Percentiles rank a stretch among this genome's conserved stretches.
Conservation (phyloP, 1,140 invertebrate species). For the Listronotus oregonensis region DNA sequence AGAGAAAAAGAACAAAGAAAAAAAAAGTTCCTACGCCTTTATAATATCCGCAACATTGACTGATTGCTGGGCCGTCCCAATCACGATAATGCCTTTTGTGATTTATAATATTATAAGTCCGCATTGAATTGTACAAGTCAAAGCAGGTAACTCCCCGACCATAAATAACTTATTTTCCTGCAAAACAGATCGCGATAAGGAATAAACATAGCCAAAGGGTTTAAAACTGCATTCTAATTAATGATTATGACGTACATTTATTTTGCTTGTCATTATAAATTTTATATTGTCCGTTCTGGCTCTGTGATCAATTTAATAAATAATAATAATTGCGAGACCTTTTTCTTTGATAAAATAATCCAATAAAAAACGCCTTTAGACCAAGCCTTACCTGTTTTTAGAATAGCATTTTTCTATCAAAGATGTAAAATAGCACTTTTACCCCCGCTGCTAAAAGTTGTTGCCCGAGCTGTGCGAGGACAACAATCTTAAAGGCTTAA, state of each 20-base stretch:
- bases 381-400: too few relatives aligned
- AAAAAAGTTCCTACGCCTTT: conserved; percentile 22
- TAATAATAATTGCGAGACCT: conserved; percentile 30
- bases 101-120: conserved; percentile 36
- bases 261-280: conserved; percentile 37
- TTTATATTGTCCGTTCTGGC: conserved; percentile 36
- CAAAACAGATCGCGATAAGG: conserved; percentile 37
- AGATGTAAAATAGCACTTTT: too few relatives aligned
- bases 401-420: too few relatives aligned
- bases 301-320: conserved; percentile 36
- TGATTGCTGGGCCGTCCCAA: conserved; percentile 38
- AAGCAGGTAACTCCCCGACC: conserved; percentile 35
- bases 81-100: conserved; percentile 38
- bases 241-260: conserved; percentile 40
- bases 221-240: conserved; percentile 40
- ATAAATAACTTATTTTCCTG: conserved; percentile 39
- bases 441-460: too few relatives aligned
- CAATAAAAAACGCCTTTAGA: too few relatives aligned
- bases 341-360: conserved; percentile 13
- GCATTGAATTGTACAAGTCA: conserved; percentile 40
- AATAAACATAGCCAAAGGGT: conserved; percentile 33
- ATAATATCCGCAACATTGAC: conserved; percentile 33
- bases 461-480: too few relatives aligned
- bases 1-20: conserved; percentile 13
- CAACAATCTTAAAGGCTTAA: too few relatives aligned